Evolutionary conservation across 2,888 invertebrate genomes (phyloP), one percentile per base, ranked within the genome.

Genomic region (Pogonocherus hispidulus): DNA sequence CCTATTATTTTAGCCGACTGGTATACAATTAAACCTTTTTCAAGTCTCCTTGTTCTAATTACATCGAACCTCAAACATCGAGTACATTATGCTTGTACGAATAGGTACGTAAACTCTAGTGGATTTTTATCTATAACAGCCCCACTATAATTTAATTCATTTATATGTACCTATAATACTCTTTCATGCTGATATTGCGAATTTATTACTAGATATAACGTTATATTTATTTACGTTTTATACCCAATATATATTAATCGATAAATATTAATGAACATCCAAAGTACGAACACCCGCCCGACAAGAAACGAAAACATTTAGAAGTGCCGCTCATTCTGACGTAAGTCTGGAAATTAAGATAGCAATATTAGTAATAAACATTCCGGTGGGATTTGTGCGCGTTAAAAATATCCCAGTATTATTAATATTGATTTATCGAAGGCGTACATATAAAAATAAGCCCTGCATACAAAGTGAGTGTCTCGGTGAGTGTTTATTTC

Each of bases 281-380:
- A n/a, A n/a, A 11, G 5, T 32, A 11, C 3, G 32, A 32, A n/a
- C n/a, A n/a, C n/a, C n/a, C n/a, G n/a, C n/a, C n/a, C n/a, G n/a
- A n/a, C n/a, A n/a, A n/a, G n/a, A n/a, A n/a, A n/a, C n/a, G 11
- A 32, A 32, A 32, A 1, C 32, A 32, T 8, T 22, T 22, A 51
- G 22, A 51, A 49, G 1, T 9, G n/a, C 23, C 14, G 22, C 22
- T 22, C 51, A 20, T 51, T n/a, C 22, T 51, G 51, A 51, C 51
- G 51, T 22, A 51, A 20, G 51, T 6, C n/a, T 23, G 51, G 23
- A 54, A 27, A 54, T 35, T 54, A 54, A 54, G 35, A 54, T 35
- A 54, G 16, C 35, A 54, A 18, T n/a, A n/a, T n/a, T n/a, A n/a
- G n/a, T n/a, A n/a, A n/a, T 54, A 54, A 54, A 54, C 52, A 54